These are phyloP conservation scores for Cheilosia vulpina DNA, from an alignment of 2,888 invertebrate species.

Conservation along the genomic window DNA sequence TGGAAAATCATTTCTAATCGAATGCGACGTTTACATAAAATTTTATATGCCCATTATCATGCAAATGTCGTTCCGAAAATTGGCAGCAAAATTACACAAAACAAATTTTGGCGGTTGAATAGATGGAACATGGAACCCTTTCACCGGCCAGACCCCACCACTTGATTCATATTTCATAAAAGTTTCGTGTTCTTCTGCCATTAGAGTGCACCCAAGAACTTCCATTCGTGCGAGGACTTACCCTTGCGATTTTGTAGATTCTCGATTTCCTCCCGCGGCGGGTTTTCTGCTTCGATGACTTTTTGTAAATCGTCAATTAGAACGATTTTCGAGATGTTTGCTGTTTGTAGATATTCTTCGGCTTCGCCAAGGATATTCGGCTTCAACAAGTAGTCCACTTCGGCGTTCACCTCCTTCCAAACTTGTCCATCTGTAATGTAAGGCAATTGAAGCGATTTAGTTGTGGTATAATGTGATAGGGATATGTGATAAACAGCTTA, in stretches of 20 bases:
- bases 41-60: slow-evolving; percentile 48
- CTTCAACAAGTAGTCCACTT: slow-evolving; percentile 89
- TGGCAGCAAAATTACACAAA: slow-evolving; percentile 67
- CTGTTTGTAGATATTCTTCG: slow-evolving; percentile 86
- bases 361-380: slow-evolving; percentile 87
- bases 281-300: slow-evolving; percentile 92
- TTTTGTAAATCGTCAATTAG: slow-evolving; percentile 91
- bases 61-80: slow-evolving; percentile 60
- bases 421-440: slow-evolving; percentile 80
- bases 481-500: slow-evolving; percentile 22
- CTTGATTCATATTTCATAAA: slow-evolving; percentile 43
- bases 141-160: not conserved
- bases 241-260: slow-evolving; percentile 88
- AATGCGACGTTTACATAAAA: slow-evolving; percentile 29
- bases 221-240: slow-evolving; percentile 80
- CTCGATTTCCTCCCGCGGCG: slow-evolving; percentile 88
- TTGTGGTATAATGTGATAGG: slow-evolving; percentile 10
- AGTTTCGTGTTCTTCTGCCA: slow-evolving; percentile 45
- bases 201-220: not conserved
- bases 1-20: slow-evolving; percentile 60
- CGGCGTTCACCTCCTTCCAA: slow-evolving; percentile 83
- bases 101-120: slow-evolving; percentile 35
- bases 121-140: not conserved
- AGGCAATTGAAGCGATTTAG: slow-evolving; percentile 9
- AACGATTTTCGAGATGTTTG: slow-evolving; percentile 88